Conservation (phyloP, 2,113 vertebrate genomes). For the Origma solitaria region DNA sequence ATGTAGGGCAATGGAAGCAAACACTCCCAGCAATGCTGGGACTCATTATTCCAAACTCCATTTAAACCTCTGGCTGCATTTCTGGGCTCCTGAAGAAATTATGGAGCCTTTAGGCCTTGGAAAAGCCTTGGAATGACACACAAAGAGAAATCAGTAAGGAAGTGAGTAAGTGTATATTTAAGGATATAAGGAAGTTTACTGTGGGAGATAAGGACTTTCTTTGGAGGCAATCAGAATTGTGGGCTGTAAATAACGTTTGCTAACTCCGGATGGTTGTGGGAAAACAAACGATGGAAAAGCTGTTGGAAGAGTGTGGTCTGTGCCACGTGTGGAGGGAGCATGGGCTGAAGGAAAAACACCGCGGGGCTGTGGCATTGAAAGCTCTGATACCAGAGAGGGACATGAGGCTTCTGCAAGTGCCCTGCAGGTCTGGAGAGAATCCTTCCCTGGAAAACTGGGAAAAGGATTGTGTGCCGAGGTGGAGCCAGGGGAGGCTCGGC, state of each 20-base stretch:
- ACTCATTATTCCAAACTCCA: background rate
- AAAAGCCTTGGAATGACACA: background rate
- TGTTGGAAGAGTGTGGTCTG: background rate
- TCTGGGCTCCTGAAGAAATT: background rate
- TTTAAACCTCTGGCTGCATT: background rate
- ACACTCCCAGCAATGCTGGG: background rate
- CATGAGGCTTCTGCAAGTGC: background rate
- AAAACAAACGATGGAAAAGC: background rate
- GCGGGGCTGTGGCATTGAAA: background rate
- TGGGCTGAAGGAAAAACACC: background rate
- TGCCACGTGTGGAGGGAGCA: background rate
- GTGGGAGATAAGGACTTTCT: background rate
- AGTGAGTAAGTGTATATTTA: background rate
- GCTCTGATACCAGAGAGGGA: background rate
- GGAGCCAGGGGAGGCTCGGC: background rate
- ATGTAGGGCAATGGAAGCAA: background rate
- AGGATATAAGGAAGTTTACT: background rate
- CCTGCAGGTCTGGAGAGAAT: rapidly evolving
- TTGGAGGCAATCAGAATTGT: background rate
- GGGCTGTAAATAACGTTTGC: background rate
- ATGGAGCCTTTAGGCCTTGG: background rate
- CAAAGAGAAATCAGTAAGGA: background rate
- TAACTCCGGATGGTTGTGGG: background rate
- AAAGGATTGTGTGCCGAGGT: background rate
- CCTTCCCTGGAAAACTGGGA: background rate